A percentile compares a stretch with the other conserved stretches of the same genome.
These are phyloP conservation scores for Nothocercus nigrocapillus DNA, from an alignment of 2,113 vertebrate genomes.

Conservation along the genomic window DNA sequence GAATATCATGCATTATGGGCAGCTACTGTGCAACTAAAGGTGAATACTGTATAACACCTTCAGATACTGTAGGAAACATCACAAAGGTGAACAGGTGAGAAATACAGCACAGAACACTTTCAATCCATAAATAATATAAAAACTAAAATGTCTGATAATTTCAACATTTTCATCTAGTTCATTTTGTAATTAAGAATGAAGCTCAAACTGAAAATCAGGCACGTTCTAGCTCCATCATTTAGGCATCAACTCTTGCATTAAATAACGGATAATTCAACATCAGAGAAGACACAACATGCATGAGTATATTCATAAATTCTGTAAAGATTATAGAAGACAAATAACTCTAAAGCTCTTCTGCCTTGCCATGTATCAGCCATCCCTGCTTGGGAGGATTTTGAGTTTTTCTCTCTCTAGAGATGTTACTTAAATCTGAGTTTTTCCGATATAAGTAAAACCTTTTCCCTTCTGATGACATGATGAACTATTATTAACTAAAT, in stretches of 20 bases:
- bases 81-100: neutral
- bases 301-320: neutral
- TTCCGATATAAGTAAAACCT: slow-evolving; percentile 15
- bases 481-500: neutral
- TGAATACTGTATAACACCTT: neutral
- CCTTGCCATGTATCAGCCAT: neutral
- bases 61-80: neutral
- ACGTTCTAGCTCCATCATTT: neutral
- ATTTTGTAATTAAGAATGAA: neutral
- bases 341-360: neutral
- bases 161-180: neutral
- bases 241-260: neutral
- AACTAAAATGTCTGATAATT: neutral
- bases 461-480: slow-evolving; percentile 4
- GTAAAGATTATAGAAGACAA: neutral
- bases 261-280: neutral
- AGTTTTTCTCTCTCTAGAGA: neutral
- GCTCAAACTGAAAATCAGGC: neutral
- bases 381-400: neutral
- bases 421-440: neutral
- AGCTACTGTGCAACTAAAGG: neutral
- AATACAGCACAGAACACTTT: neutral
- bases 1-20: neutral
- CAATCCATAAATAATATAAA: neutral
- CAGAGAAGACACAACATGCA: neutral